Base-by-base conservation (phyloP, 2,797 vertebrate genomes). In the Pteropus rufus region DNA sequence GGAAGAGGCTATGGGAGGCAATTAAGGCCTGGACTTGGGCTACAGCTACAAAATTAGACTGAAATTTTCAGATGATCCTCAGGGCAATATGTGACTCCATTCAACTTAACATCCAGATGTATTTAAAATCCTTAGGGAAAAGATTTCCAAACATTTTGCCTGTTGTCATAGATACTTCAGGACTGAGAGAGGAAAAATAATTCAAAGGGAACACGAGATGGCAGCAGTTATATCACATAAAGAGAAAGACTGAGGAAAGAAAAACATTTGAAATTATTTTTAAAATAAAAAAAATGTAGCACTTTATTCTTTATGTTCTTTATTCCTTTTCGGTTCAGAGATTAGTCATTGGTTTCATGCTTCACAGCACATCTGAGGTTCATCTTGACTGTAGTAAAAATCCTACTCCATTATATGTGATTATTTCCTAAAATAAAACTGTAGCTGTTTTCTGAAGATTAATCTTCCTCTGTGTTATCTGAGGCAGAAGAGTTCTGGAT, bases 131-230 rank as follows among this genome's bases (percentile, higher is more conserved):
- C 36, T 39, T 64, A 62, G 46, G n/a, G 90, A 94, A 85, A 89
- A 90, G 80, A 87, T 82, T 96, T 85, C 62, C 36, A 81, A 97
- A 91, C 85, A 97, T 93, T 95, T 97, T 96, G 56, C 56, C 83
- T 97, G 95, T 97, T 97, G 95, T 97, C 92, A 97, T 96, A 98
- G 93, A 97, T 95, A 94, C 93, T 90, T 93, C 21, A 46, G 62
- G 80, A 93, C 94, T 75, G 39, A 93, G 95, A 92, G 69, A 60
- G 82, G 67, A 62, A 69, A 93, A 92, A 76, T 92, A 97, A 95
- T 96, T 94, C 89, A 95, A 96, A 97, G 91, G 83, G 75, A 98
- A 98, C 96, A 96, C 96, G 92, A 98, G 97, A 97, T 97, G 97
- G 97, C 97, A 97, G 97, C 89, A 97, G 83, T 91, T 96, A 94